Percentiles rank a stretch among this genome's conserved stretches.
Evolutionary conservation across 1,140 invertebrate species (phyloP).

Genomic region (Venturia canescens): DNA sequence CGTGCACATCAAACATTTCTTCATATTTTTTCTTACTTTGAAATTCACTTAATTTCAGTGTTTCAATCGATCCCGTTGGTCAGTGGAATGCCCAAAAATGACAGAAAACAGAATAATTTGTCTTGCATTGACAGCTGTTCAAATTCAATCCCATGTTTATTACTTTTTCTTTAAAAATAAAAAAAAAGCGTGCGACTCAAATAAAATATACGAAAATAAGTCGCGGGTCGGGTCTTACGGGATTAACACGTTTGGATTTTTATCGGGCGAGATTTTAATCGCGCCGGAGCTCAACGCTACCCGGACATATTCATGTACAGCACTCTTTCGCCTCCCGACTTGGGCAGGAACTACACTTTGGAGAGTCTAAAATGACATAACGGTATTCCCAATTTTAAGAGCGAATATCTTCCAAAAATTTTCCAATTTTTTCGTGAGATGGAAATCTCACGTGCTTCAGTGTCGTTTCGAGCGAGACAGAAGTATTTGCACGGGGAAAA

Average conservation of each 20-base stretch:
- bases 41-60: no score
- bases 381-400: background rate
- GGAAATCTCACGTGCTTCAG: no score
- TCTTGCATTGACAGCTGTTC: no score
- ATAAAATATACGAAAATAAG: no score
- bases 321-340: background rate
- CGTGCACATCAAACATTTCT: background rate
- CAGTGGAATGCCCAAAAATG: no score
- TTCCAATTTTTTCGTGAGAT: background rate
- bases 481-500: background rate
- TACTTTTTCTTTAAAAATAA: no score
- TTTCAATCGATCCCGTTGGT: no score
- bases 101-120: no score
- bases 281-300: background rate
- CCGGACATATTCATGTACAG: background rate
- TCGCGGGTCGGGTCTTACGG: no score
- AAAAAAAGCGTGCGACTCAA: no score
- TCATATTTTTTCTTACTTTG: background rate
- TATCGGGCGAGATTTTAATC: background rate
- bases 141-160: no score
- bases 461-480: background rate
- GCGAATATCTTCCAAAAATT: background rate
- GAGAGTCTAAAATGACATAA: slow-evolving; percentile 12
- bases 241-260: background rate
- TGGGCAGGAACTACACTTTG: slow-evolving; percentile 17